Evolutionary conservation across 2,113 vertebrate species (phyloP), one percentile per base, ranked within the genome.

Genomic region (Glareola pratincola): DNA sequence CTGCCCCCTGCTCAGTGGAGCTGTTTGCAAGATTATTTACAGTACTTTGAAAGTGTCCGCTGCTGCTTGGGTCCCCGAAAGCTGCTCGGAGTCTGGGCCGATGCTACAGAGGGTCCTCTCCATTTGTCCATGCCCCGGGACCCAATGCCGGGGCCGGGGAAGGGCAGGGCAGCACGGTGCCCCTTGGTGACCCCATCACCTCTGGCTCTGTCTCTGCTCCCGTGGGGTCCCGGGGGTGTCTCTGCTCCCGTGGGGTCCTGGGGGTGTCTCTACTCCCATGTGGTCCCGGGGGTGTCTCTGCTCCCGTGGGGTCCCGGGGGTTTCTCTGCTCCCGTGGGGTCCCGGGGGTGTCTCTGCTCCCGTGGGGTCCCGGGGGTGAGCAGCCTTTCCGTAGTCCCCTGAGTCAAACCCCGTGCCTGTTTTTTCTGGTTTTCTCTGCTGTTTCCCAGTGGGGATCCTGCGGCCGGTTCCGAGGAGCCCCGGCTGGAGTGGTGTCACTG

Each of bases 81-180:
- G 48, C 60, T 72, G 47, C 68, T 13, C 0, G 0, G 59, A 39
- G 51, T 1, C 37, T 8, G 63, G 74, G 50, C 14, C 1, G 5
- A 2, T 5, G 43, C 48, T 43, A 14, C 23, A 37, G 59, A 1
- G 4, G 43, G 29, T 67, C 14, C 39, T 47, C 37, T 12, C 2
- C 9, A 6, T 3, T 51, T 57, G 59, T 17, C 18, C 3, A 45
- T 16, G 68, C 34, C 63, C 2, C 24, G 4, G 8, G 23, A 17
- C 7, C 23, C 0, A 4, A 4, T 54, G 45, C 7, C 0, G 2
- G 2, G 16, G 24, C 4, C 0, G 1, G 30, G 59, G 34, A 26
- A 13, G 12, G 30, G 45, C 64, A 69, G 82, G 57, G 56, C 34
- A 39, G 36, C 2, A 3, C 3, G 0, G 36, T 90, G 84, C 1